These are phyloP conservation scores for Teleiodes luculella DNA, from an alignment of 2,888 invertebrate species.

Conservation along the genomic window DNA sequence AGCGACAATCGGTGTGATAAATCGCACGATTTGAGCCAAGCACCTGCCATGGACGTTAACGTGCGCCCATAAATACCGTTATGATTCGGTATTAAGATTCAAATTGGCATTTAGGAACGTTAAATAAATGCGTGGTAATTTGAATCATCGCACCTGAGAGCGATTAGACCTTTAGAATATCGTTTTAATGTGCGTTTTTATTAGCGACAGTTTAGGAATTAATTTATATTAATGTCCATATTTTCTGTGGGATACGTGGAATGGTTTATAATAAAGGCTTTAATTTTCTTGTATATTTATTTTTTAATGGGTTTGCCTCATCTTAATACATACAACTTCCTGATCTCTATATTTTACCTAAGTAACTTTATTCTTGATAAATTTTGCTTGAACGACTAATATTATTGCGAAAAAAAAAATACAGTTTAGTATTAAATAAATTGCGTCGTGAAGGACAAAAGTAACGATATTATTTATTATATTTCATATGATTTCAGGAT, in stretches of 20 bases:
- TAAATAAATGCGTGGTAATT: conserved; percentile 3
- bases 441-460: no score
- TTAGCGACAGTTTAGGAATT: background rate
- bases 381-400: no score
- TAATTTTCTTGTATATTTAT: no score
- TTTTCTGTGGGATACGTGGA: background rate
- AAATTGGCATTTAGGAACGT: conserved; percentile 4
- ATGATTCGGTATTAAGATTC: conserved; percentile 7
- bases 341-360: no score
- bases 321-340: no score
- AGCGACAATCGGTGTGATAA: conserved; percentile 16
- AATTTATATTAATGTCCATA: background rate
- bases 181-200: background rate
- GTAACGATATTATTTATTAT: no score
- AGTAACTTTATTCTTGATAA: no score
- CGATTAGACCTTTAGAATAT: background rate
- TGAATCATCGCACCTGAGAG: conserved; percentile 3
- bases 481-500: no score
- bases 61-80: conserved; percentile 1
- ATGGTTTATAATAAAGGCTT: no score
- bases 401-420: no score
- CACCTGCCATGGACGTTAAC: conserved; percentile 9
- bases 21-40: conserved; percentile 13
- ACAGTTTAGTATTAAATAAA: no score
- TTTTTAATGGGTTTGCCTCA: no score